These are phyloP conservation scores for Chascanopsetta lugubris DNA, from an alignment of 2,113 vertebrate genomes.

Conservation along the genomic window DNA sequence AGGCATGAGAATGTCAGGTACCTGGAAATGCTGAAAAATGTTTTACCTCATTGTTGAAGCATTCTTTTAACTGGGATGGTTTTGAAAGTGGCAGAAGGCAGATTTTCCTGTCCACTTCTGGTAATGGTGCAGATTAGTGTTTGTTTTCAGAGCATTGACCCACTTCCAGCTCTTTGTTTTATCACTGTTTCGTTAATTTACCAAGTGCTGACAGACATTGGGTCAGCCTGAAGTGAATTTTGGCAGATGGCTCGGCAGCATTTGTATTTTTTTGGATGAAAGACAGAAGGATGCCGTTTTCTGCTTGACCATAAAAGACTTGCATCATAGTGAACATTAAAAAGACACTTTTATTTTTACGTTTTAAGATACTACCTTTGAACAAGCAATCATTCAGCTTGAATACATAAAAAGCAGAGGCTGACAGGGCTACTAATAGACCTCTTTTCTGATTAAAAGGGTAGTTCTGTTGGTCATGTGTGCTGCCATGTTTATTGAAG, in stretches of 20 bases:
- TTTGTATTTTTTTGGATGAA: not conserved
- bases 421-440: too few species aligned
- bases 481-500: constrained; percentile 25
- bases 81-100: not conserved
- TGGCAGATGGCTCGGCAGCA: constrained; percentile 42
- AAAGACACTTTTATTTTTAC: not conserved
- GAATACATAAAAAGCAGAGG: not conserved
- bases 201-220: constrained; percentile 55
- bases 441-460: constrained; percentile 18
- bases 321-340: not conserved
- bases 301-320: not conserved
- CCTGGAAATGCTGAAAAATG: not conserved
- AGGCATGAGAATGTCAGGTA: constrained; percentile 96
- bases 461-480: constrained; percentile 1
- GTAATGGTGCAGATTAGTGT: constrained; percentile 29
- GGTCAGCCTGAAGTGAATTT: constrained; percentile 39
- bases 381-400: not conserved
- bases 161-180: constrained; percentile 46
- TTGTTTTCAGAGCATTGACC: constrained; percentile 51
- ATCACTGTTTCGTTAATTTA: constrained; percentile 55
- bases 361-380: not conserved
- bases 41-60: not conserved
- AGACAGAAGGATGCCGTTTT: not conserved
- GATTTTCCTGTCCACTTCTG: not conserved
- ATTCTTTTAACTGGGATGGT: not conserved